Evolutionary conservation across 2,888 invertebrate species (phyloP).

Genomic region (Nebria salina): DNA sequence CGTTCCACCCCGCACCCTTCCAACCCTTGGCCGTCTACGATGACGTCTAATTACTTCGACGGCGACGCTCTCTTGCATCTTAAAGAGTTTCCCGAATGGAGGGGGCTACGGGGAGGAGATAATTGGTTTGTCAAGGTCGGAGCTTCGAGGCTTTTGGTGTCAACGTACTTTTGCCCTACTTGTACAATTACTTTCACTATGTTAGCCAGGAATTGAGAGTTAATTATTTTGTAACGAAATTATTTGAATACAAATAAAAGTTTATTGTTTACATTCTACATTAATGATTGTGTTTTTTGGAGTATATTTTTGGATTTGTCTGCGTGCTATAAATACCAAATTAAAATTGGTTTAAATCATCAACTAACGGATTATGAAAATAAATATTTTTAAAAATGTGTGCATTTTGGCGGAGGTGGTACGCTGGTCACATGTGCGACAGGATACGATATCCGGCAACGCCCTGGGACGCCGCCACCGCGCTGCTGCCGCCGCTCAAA

Average conservation of each 20-base stretch:
- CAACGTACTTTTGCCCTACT: conserved; percentile 3
- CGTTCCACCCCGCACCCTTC: not conserved
- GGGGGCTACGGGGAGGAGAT: conserved; percentile 5
- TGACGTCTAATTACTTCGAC: conserved; percentile 61
- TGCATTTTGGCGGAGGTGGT: conserved; percentile 4
- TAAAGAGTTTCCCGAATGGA: not conserved
- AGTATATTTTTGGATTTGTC: too few relatives aligned
- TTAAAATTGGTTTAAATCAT: too few relatives aligned
- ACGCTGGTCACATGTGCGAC: not conserved
- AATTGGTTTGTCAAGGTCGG: conserved; percentile 21
- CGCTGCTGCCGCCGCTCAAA: not conserved
- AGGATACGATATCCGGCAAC: conserved; percentile 33
- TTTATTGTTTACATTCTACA: too few relatives aligned
- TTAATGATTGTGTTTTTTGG: too few relatives aligned
- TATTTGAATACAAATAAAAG: too few relatives aligned
- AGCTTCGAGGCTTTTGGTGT: not conserved
- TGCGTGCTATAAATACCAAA: too few relatives aligned
- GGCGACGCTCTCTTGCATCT: conserved; percentile 4
- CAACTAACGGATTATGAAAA: too few relatives aligned
- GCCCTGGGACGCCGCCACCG: conserved; percentile 47
- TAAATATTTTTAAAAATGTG: not conserved
- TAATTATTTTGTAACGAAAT: not conserved
- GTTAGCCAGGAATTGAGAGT: not conserved
- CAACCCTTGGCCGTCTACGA: conserved; percentile 59
- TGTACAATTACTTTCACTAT: not conserved